phyloP scores from a whole-genome alignment of 2,888 invertebrate genomes.

The Graphium colonna region DNA sequence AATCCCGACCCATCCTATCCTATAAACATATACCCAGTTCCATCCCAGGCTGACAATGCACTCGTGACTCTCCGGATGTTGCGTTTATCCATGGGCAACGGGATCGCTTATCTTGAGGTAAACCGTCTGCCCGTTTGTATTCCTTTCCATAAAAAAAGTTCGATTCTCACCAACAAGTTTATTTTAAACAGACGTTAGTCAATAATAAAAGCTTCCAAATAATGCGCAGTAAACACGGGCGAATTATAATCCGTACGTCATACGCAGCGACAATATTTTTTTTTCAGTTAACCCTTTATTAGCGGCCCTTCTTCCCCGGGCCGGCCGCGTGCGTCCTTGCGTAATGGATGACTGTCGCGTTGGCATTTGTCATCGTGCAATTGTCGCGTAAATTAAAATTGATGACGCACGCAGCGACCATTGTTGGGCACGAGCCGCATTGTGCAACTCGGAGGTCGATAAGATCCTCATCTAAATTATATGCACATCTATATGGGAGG shows the following conservation, averaged over 20 bases:
- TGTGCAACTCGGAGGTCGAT: constrained; percentile 39
- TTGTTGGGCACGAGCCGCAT: constrained; percentile 52
- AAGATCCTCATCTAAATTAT: constrained; percentile 20
- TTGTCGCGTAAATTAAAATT: constrained; percentile 79
- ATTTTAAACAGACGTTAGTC: too few species aligned
- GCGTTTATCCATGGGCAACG: too few species aligned
- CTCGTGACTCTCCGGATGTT: too few species aligned
- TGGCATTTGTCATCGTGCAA: constrained; percentile 80
- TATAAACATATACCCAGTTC: too few species aligned
- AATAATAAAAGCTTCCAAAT: too few species aligned
- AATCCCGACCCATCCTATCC: too few species aligned
- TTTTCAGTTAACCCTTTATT: constrained; percentile 78
- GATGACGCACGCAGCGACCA: constrained; percentile 70
- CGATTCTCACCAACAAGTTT: too few species aligned
- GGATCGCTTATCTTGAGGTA: too few species aligned
- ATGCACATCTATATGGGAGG: constrained; percentile 9
- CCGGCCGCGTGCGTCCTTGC: constrained; percentile 61
- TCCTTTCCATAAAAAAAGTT: too few species aligned
- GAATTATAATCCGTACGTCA: constrained; percentile 54
- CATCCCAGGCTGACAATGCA: too few species aligned
- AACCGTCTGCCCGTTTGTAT: too few species aligned
- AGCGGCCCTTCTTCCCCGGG: constrained; percentile 54
- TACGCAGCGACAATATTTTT: constrained; percentile 58
- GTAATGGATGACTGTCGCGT: constrained; percentile 73
- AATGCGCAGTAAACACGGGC: constrained; percentile 19